Evolutionary conservation across 2,113 vertebrate genomes (phyloP), one percentile per base, ranked within the genome.

Genomic region (Chlorodrepanis virens): DNA sequence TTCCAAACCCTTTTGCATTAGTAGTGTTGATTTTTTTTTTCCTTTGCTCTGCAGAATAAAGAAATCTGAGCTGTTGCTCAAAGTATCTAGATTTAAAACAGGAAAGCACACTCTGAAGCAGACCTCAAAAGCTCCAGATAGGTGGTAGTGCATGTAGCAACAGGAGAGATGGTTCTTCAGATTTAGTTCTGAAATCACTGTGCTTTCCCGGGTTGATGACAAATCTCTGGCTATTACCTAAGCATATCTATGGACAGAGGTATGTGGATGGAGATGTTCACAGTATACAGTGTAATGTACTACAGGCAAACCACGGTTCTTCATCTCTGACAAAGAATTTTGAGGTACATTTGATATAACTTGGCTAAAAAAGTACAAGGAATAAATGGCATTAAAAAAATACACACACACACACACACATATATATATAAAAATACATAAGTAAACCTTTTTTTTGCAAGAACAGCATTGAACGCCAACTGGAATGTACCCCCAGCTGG

Each of bases 401-500:
- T 6, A 23, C 3, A 18, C 0, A 35, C 4, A 29, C 3, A 14
- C 10, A 40, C 15, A 35, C n/a, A 45, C 8, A 20, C 4, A 22
- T 5, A 53, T 4, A 45, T 17, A 21, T 6, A 47, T 9, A 40
- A 19, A 29, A 25, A 29, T n/a, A 12, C 2, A 37, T 50, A 40
- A 15, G 42, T 37, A 24, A 64, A 42, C 4, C 3, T 24, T 7
- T 11, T 37, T 19, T 71, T 93, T 74, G 21, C 60, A 83, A 82
- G 37, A 56, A 81, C 42, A 71, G 9, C 37, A 35, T 24, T 5
- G 5, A 88, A 67, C 2, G 3, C 40, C 40, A 80, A 75, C 24
- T 25, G 33, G 35, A 83, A 53, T 47, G 64, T 29, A 69, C 14
- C 31, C 35, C 54, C 37, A 72, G 35, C 50, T 87, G 35, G 12